Evolutionary conservation across 92 coral and sea anemone genomes (phyloP).

Genomic region (Micromussa lordhowensis): DNA sequence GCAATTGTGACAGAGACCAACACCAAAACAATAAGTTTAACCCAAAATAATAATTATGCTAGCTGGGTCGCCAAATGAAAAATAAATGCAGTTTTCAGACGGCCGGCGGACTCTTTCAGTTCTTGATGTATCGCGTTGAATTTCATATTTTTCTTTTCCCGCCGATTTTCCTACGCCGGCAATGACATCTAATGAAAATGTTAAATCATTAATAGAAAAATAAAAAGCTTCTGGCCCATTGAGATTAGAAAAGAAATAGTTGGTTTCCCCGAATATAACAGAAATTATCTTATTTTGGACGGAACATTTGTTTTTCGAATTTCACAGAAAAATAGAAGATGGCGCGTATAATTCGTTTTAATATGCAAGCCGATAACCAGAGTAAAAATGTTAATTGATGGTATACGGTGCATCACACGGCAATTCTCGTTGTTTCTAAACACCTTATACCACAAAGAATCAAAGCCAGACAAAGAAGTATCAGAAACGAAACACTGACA

Average conservation of each 20-base stretch:
- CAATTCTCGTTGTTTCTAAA: background rate
- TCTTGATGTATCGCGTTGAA: background rate
- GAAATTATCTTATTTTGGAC: background rate
- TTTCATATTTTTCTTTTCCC: background rate
- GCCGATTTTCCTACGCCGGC: background rate
- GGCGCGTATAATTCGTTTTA: background rate
- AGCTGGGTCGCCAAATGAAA: constrained; percentile 5
- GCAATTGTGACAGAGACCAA: background rate
- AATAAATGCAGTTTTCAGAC: constrained; percentile 1
- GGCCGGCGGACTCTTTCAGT: background rate
- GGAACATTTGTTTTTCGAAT: background rate
- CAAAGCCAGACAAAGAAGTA: background rate
- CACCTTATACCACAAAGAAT: background rate
- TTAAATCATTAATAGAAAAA: constrained; percentile 34
- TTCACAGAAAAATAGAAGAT: background rate
- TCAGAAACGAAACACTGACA: background rate
- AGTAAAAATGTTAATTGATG: background rate
- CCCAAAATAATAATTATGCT: background rate
- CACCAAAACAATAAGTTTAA: background rate
- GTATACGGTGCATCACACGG: background rate
- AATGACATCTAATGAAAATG: background rate
- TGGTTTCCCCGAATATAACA: background rate
- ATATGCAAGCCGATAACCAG: background rate
- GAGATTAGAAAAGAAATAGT: background rate
- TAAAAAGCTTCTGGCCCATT: background rate